Conservation (phyloP, 2,113 vertebrate species). For the Pandion haliaetus region DNA sequence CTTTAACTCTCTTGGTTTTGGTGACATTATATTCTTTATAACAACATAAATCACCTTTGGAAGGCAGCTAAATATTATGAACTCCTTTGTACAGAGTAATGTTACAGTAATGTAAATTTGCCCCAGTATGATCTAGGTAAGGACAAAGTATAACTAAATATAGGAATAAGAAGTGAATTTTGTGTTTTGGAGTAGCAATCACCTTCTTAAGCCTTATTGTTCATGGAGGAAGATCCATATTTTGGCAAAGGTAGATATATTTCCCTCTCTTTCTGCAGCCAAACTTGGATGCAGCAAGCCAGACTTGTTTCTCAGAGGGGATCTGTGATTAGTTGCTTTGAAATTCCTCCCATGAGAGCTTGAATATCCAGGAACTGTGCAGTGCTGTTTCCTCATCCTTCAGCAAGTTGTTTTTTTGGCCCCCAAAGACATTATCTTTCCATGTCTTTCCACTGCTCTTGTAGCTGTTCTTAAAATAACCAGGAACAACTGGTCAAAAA, state of each 20-base stretch:
- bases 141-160: background rate
- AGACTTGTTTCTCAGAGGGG: background rate
- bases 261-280: background rate
- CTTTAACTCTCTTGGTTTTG: slow-evolving; percentile 5
- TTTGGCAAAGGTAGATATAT: background rate
- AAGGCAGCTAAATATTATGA: background rate
- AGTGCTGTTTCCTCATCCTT: background rate
- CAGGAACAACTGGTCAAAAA: background rate
- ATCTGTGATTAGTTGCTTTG: background rate
- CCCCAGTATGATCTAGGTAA: background rate
- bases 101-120: background rate
- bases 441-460: background rate
- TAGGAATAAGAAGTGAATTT: background rate
- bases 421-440: background rate
- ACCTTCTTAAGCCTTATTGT: background rate
- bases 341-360: background rate
- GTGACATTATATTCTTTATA: background rate
- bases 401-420: accelerated
- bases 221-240: background rate
- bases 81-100: background rate
- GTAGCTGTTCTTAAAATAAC: background rate
- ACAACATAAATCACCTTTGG: background rate
- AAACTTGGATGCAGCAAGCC: background rate
- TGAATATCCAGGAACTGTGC: background rate
- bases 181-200: background rate